Base-by-base conservation (phyloP, 2,888 invertebrate species). In the Ditula angustiorana region DNA sequence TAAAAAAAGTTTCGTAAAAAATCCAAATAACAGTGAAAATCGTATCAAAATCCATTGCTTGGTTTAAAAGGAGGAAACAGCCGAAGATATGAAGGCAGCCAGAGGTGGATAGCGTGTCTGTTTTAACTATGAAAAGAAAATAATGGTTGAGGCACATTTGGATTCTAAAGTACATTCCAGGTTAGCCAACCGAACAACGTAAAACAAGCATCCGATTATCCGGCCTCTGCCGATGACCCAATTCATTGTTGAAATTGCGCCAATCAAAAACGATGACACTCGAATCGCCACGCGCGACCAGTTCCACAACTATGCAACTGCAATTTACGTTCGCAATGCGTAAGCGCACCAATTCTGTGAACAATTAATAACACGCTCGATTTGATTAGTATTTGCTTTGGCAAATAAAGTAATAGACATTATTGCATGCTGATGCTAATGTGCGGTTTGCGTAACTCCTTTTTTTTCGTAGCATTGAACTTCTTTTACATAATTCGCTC, bases 311-410 rank as follows among this genome's bases (percentile, higher is more conserved):
- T 33, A 41, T 50, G 26, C 53, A 53, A 23, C 59, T 49, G 53
- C 62, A 69, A 67, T 67, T 66, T 50, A 61, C 49, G 4, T 52
- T 57, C 47, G 62, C 64, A 73, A 70, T 64, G 56, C 60, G 67
- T 63, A 68, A 67, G 71, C 67, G 69, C 67, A 69, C 67, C 56
- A 23, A 55, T 67, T 71, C 74, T 72, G 72, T 61, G 47, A 65
- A 60, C 62, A 21, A 67, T 71, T 71, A 82, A 83, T 80, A 72
- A 74, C 77, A 81, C 75, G 80, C 75, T 79, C 78, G 78, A 81
- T 81, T 83, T 80, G 76, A 74, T 71, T 67, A 74, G 64, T 71
- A 77, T 76, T 73, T 66, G 61, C 41, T 41, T 41, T 56, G 26
- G 44, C 46, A 63, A 70, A 70, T 68, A 70, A 65, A 69, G 68